Evolutionary conservation across 2,797 vertebrate species (phyloP).

Genomic region (Esox masquinongy): DNA sequence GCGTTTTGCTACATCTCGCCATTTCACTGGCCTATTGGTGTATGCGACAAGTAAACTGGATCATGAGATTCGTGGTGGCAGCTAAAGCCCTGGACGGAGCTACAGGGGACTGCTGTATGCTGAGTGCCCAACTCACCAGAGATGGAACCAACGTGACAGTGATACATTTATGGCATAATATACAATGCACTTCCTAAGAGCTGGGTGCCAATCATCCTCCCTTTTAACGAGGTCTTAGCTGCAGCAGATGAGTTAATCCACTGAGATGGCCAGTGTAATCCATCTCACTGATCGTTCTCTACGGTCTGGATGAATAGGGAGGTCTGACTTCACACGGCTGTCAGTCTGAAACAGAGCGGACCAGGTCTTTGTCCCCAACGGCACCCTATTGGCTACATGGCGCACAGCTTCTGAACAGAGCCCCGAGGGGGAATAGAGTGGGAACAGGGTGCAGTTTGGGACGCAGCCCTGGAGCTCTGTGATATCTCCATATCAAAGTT

Average conservation of each 20-base stretch:
- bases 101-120: not conserved
- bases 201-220: constrained; percentile 42
- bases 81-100: constrained; percentile 10
- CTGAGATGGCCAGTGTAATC: constrained; percentile 61
- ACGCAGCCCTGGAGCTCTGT: constrained; percentile 58
- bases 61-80: not conserved
- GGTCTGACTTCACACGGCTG: constrained; percentile 39
- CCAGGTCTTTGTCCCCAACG: not conserved
- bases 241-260: constrained; percentile 54
- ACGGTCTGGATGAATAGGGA: constrained; percentile 49
- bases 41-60: too few relatives aligned
- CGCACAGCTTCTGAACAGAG: not conserved
- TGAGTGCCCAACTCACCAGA: not conserved
- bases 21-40: too few relatives aligned
- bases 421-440: not conserved
- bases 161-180: constrained; percentile 27
- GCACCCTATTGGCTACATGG: not conserved
- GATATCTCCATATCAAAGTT: constrained; percentile 77
- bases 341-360: constrained; percentile 41
- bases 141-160: constrained; percentile 23
- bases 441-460: not conserved
- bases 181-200: constrained; percentile 33
- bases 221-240: constrained; percentile 41
- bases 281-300: constrained; percentile 54
- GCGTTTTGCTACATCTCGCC: too few relatives aligned